Base-by-base conservation (phyloP, 1,140 invertebrate genomes). In the Pseudomyrmex gracilis region DNA sequence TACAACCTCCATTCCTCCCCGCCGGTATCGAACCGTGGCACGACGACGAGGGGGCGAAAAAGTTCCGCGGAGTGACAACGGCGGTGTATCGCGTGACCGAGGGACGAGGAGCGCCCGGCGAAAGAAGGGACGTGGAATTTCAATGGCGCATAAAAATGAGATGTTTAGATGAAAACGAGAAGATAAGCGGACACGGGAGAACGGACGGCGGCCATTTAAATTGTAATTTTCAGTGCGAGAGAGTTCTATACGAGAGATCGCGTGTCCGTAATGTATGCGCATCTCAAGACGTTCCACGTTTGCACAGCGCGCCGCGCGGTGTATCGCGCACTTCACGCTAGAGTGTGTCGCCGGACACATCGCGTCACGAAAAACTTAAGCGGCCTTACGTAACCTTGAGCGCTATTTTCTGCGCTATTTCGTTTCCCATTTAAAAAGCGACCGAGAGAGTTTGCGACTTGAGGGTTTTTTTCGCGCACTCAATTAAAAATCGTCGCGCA, bases 131-230 rank as follows among this genome's bases (percentile, higher is more conserved):
- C 60, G 88, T 60, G 88, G 92, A 93, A 94, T 94, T 94, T 93
- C 90, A 94, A 93, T 92, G 90, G 91, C 89, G 93, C 92, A 93
- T 94, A 93, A 94, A 94, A 94, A 94, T 94, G 93, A 93, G 93
- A 93, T 92, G 92, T 94, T 93, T 92, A 93, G 93, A 94, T 94
- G 91, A 93, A 93, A 93, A 94, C 92, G 93, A 92, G 91, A 80
- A 91, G 93, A 94, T 94, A 93, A 92, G 87, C 86, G 85, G 55
- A 86, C 84, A 90, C 74, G 77, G 55, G 84, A 82, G 89, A 90
- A 88, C 85, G 83, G 73, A 90, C 86, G 89, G 84, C 86, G 90
- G 90, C 89, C 89, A 93, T 94, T 94, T 93, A 94, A 94, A 94
- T 94, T 94, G 93, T 94, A 94, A 94, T 94, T 94, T 94, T 92